Evolutionary conservation across 2,888 invertebrate genomes (phyloP), one percentile per base, ranked within the genome.

Genomic region (Eugnorisma glareosa): DNA sequence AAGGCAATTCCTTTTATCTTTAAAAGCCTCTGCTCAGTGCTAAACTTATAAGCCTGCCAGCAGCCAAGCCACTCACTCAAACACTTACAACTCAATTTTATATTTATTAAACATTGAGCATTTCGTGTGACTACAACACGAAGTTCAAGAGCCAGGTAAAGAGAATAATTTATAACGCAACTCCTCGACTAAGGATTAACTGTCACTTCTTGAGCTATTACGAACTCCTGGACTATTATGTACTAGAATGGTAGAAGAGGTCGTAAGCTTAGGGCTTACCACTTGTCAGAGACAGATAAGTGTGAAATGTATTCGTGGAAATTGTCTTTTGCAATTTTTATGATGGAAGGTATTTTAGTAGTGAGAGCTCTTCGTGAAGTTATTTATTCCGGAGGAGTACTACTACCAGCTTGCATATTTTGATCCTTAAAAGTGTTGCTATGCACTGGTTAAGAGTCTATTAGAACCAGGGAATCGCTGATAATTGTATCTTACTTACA

Each of bases 111-210:
- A 61, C 61, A 67, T 43, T 24, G 18, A 73, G 13, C 21, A 37
- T 67, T 69, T 69, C 40, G n/a, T 28, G 28, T 31, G 10, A 43
- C 57, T 51, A 51, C 35, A 45, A 21, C 59, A 37, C 45, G 35
- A 61, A 83, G 24, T 68, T 73, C 24, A 54, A 73, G 67, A 59
- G 66, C 15, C 5, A 54, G 40, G 15, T 43, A 85, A 83, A 85
- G 81, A 31, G 83, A 85, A 83, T 85, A 76, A 83, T 82, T 85
- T 63, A 85, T 83, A 67, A 43, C 48, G 4, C 31, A 63, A 69
- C 77, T 84, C 76, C 69, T 83, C 63, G 76, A 70, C 73, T 66
- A 75, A 8, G 64, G 71, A 86, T 85, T 86, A 86, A 77, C 57
- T 83, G 83, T 86, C 81, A 79, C 70, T 59, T 54, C 40, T 75